phyloP scores from a whole-genome alignment of 1,140 invertebrate species.

The Drosophila gunungcola region DNA sequence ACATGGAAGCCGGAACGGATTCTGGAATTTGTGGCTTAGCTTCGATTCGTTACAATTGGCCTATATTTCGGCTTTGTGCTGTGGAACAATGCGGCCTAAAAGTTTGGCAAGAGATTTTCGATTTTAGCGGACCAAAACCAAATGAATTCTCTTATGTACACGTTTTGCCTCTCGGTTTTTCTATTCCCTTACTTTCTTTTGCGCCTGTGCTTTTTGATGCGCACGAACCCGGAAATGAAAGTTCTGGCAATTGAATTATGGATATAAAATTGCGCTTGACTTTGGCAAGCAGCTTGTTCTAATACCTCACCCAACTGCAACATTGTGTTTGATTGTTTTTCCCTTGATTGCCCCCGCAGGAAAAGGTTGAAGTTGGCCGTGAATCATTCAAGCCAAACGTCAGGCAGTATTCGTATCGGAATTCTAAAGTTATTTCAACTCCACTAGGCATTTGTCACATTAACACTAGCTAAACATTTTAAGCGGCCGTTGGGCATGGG shows the following conservation, averaged over 20 bases:
- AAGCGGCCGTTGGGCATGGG: slow-evolving; percentile 14
- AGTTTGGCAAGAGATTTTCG: slow-evolving; percentile 47
- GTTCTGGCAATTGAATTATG: slow-evolving; percentile 68
- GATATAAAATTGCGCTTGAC: slow-evolving; percentile 50
- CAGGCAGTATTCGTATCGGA: slow-evolving; percentile 1
- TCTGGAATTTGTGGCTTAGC: slow-evolving; percentile 51
- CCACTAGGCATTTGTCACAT: neutral
- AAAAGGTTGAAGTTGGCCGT: slow-evolving; percentile 15
- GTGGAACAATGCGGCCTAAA: slow-evolving; percentile 42
- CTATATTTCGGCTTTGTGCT: slow-evolving; percentile 61
- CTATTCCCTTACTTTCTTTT: slow-evolving; percentile 3
- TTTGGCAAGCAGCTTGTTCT: slow-evolving; percentile 25
- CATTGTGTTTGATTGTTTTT: slow-evolving; percentile 21
- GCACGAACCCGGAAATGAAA: slow-evolving; percentile 56
- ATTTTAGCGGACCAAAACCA: slow-evolving; percentile 41
- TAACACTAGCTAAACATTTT: neutral
- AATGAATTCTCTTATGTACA: slow-evolving; percentile 39
- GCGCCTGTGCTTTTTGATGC: slow-evolving; percentile 42
- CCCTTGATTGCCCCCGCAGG: slow-evolving; percentile 7
- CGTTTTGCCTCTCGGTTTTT: neutral
- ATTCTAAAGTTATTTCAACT: slow-evolving; percentile 4
- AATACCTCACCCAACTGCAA: neutral
- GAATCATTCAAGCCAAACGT: slow-evolving; percentile 17
- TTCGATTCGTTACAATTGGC: slow-evolving; percentile 48
- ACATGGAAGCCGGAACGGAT: slow-evolving; percentile 1